Conservation (phyloP, 2,888 invertebrate genomes). For the Coenonympha arcania region DNA sequence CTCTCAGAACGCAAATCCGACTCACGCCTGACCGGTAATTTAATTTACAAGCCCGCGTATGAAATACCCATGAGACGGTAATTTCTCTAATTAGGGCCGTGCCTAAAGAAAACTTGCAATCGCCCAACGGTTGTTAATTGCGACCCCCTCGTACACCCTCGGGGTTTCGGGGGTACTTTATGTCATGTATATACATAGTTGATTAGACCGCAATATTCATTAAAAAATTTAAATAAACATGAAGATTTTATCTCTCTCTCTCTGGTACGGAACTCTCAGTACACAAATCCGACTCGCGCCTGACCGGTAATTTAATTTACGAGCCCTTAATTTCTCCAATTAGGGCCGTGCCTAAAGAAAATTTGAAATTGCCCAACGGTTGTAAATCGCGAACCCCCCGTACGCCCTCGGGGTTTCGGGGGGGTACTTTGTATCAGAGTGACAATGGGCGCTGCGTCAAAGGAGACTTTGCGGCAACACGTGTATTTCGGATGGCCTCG, state of each 20-base stretch:
- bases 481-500: slow-evolving; percentile 28
- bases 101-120: too few relatives aligned
- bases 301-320: not conserved
- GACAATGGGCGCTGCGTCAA: slow-evolving; percentile 19
- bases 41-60: not conserved
- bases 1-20: too few relatives aligned
- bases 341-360: slow-evolving; percentile 28
- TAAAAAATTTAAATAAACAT: too few relatives aligned
- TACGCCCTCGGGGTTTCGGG: too few relatives aligned
- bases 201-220: too few relatives aligned
- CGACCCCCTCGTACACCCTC: not conserved
- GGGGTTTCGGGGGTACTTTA: not conserved
- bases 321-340: slow-evolving; percentile 30
- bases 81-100: too few relatives aligned
- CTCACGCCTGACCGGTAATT: not conserved
- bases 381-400: not conserved
- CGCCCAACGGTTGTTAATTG: too few relatives aligned
- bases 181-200: too few relatives aligned
- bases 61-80: too few relatives aligned
- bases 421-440: slow-evolving; percentile 22
- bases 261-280: not conserved
- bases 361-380: slow-evolving; percentile 28
- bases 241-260: not conserved
- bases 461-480: not conserved
- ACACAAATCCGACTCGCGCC: too few relatives aligned